These are phyloP conservation scores for Myzus persicae DNA, from an alignment of 1,140 invertebrate species.

Conservation along the genomic window DNA sequence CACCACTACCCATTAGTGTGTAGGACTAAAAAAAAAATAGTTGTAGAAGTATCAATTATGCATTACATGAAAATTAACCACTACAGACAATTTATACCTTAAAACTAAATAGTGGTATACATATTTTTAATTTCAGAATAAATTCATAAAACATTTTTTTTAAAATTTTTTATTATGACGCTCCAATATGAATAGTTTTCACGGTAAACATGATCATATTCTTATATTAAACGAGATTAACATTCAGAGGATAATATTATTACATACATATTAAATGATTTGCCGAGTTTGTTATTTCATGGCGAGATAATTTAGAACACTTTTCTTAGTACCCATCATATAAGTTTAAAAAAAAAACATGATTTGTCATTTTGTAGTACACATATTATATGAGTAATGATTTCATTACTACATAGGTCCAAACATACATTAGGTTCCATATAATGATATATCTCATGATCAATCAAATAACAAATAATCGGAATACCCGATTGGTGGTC, in stretches of 20 bases:
- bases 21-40: no score
- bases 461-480: not conserved
- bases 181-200: not conserved
- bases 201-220: not conserved
- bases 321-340: not conserved
- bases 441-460: not conserved
- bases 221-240: not conserved
- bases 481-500: not conserved
- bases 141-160: not conserved
- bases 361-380: not conserved
- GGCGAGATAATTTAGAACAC: not conserved
- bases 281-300: not conserved
- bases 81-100: no score
- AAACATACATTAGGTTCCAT: not conserved
- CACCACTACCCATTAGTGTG: no score
- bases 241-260: conserved; percentile 1
- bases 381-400: not conserved
- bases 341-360: not conserved
- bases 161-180: not conserved
- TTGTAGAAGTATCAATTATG: no score
- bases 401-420: not conserved
- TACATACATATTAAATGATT: not conserved
- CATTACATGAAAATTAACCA: no score
- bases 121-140: not conserved
- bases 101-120: not conserved